phyloP scores from a whole-genome alignment of 2,888 invertebrate genomes.

The Neoscelio sp. region DNA sequence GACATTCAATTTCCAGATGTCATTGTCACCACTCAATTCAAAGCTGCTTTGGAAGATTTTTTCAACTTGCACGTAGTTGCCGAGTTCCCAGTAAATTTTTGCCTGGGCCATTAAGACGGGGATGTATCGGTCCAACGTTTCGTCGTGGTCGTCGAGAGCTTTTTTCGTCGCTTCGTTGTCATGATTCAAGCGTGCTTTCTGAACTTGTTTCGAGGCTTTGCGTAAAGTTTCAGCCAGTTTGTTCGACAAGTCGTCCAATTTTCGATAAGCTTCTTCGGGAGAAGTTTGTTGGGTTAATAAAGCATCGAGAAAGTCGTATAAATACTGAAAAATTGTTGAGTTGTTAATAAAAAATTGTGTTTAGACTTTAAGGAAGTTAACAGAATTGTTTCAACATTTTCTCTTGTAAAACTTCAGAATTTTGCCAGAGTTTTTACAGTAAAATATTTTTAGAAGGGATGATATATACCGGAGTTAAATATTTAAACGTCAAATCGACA shows the following conservation, averaged over 20 bases:
- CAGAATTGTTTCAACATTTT: no score
- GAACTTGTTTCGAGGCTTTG: slow-evolving; percentile 96
- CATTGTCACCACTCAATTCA: slow-evolving; percentile 99
- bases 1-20: slow-evolving; percentile 98
- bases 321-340: slow-evolving; percentile 85
- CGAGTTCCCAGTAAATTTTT: slow-evolving; percentile 99
- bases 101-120: slow-evolving; percentile 99
- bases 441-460: no score
- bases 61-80: slow-evolving; percentile 97
- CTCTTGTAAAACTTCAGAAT: no score
- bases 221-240: slow-evolving; percentile 95
- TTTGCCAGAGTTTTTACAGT: background rate
- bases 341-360: background rate
- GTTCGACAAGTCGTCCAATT: slow-evolving; percentile 96
- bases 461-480: slow-evolving; percentile 92
- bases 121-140: slow-evolving; percentile 95
- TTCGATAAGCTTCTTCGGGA: slow-evolving; percentile 97
- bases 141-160: slow-evolving; percentile 96
- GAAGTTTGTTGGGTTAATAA: slow-evolving; percentile 98
- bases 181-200: slow-evolving; percentile 94
- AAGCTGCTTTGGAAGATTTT: slow-evolving; percentile 98
- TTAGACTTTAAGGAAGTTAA: no score
- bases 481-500: slow-evolving; percentile 97
- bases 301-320: slow-evolving; percentile 98
- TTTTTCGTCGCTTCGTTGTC: slow-evolving; percentile 95